Percentiles rank a stretch among this genome's conserved stretches.
These are phyloP conservation scores for Brachymystax lenok DNA, from an alignment of 2,797 vertebrate genomes.

Conservation along the genomic window DNA sequence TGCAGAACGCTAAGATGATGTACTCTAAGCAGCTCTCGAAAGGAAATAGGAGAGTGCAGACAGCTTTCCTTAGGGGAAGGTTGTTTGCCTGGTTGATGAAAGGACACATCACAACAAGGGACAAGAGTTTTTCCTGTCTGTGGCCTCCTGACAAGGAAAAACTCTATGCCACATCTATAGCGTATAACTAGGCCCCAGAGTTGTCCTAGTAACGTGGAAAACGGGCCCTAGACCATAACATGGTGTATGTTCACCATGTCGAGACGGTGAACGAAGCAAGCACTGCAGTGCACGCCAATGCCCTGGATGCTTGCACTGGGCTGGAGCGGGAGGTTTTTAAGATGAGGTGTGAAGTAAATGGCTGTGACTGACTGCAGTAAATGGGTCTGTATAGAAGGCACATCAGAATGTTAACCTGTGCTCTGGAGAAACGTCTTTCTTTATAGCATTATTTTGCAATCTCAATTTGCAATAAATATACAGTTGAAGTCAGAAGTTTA, in stretches of 20 bases:
- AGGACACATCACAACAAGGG: conserved; percentile 25
- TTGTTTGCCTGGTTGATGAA: conserved; percentile 6
- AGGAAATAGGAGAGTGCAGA: background rate
- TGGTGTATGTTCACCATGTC: conserved; percentile 47
- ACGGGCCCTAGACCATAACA: conserved; percentile 27
- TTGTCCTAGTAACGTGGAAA: background rate
- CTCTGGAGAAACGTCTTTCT: background rate
- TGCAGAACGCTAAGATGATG: background rate
- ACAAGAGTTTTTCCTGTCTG: background rate
- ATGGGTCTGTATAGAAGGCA: background rate
- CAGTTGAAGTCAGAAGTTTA: too few species aligned
- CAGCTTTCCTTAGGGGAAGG: background rate
- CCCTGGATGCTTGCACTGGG: conserved; percentile 59
- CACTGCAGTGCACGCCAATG: conserved; percentile 65
- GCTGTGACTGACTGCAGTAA: conserved; percentile 5
- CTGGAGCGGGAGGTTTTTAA: conserved; percentile 61
- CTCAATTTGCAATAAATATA: conserved; percentile 2
- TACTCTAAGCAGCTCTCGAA: background rate
- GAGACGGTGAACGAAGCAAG: conserved; percentile 51
- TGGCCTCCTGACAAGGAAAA: background rate
- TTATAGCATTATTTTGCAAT: background rate
- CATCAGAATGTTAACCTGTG: background rate
- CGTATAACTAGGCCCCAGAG: background rate
- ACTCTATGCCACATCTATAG: background rate
- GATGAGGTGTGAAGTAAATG: conserved; percentile 45